Evolutionary conservation across 2,888 invertebrate species (phyloP).

Genomic region (Emesis russula): DNA sequence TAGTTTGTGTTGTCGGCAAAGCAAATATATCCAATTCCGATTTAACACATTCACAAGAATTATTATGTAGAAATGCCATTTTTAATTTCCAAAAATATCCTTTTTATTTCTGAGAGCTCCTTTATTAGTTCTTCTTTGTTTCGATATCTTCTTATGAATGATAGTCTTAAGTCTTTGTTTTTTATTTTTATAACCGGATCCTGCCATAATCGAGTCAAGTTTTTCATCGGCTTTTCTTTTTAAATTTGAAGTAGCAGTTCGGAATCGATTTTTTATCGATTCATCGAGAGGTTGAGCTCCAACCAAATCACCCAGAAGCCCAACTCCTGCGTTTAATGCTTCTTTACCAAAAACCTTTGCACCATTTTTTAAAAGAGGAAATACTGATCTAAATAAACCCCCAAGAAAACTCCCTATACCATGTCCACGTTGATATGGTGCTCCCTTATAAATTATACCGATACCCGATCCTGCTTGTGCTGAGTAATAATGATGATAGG

Average conservation of each 20-base stretch:
- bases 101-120: conserved; percentile 12
- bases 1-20: conserved; percentile 86
- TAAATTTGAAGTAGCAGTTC: conserved; percentile 69
- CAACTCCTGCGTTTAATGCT: conserved; percentile 2
- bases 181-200: conserved; percentile 76
- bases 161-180: conserved; percentile 55
- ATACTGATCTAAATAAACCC: not conserved
- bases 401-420: not conserved
- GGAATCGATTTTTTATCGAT: conserved; percentile 16
- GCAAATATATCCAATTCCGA: conserved; percentile 88
- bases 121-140: not conserved
- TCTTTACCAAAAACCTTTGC: not conserved
- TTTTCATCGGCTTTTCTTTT: conserved; percentile 83
- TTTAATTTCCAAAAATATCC: not conserved
- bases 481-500: conserved; percentile 82
- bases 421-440: not conserved
- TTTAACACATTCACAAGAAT: conserved; percentile 87
- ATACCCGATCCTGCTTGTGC: conserved; percentile 67
- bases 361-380: not conserved
- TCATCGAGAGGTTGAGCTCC: not conserved
- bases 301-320: not conserved
- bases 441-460: not conserved
- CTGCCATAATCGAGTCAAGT: conserved; percentile 78
- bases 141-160: conserved; percentile 17
- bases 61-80: conserved; percentile 86